Conservation (phyloP, 2,888 invertebrate genomes). For the Drosophila anceps region DNA sequence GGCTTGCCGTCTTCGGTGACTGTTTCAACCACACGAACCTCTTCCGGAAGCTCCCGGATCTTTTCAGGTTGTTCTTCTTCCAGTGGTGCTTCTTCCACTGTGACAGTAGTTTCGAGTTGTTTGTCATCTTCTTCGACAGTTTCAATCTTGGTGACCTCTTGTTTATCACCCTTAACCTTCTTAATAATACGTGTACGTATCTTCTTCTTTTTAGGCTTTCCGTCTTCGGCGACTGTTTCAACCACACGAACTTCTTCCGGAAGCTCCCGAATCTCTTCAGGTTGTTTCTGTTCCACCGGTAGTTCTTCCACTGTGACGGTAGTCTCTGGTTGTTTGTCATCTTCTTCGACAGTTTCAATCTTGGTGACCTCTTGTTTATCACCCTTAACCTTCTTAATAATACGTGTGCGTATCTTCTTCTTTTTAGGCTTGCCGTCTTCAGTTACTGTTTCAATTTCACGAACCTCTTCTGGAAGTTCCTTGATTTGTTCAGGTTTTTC, state of each 20-base stretch:
- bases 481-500: conserved; percentile 34
- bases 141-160: conserved; percentile 38
- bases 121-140: conserved; percentile 39
- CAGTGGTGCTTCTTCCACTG: conserved; percentile 20
- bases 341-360: conserved; percentile 57
- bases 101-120: conserved; percentile 28
- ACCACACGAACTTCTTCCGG: conserved; percentile 70
- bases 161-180: conserved; percentile 31
- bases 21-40: conserved; percentile 19
- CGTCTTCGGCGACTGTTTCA: conserved; percentile 25
- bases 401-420: conserved; percentile 61
- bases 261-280: conserved; percentile 55
- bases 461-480: conserved; percentile 54
- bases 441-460: conserved; percentile 39
- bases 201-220: conserved; percentile 28
- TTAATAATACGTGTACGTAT: conserved; percentile 35
- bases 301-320: conserved; percentile 55
- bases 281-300: conserved; percentile 35
- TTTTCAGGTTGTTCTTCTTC: conserved; percentile 21
- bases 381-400: conserved; percentile 61
- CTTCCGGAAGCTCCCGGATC: conserved; percentile 26
- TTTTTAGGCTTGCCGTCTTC: conserved; percentile 53
- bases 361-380: conserved; percentile 65
- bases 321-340: conserved; percentile 53
- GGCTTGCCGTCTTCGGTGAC: conserved; percentile 28